Evolutionary conservation across 2,888 invertebrate genomes (phyloP), one percentile per base, ranked within the genome.

Genomic region (Drosophila mayaguana): DNA sequence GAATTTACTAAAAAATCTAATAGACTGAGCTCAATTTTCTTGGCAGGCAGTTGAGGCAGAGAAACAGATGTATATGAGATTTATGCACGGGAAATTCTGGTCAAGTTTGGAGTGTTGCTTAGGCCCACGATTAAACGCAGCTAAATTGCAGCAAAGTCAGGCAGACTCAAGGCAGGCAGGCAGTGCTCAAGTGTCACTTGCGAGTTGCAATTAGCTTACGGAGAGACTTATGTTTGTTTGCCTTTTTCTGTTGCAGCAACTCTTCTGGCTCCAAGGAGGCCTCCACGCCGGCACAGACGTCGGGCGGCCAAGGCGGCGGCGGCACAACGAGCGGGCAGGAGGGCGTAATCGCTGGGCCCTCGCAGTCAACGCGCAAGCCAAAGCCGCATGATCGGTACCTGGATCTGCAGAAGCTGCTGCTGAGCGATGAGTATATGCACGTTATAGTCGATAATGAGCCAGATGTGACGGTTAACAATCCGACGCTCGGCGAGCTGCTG

Each of bases 401-500:
- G 42, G 93, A 93, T 81, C 72, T 93, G 34, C 80, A 83, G 51
- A 88, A 90, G 60, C 73, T 78, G 34, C 63, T 84, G 3, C 71
- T 77, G 6, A 83, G 80, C 68, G 81, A 80, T 42, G 91, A 91
- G 55, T 91, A 91, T 59, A 72, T 85, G 8, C 92, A 92, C 71
- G 94, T 94, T 16, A 89, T 94, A 45, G 89, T 93, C 66, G 93
- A 93, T 70, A 93, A 92, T 68, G 93, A 93, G 53, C 94, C 95
- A 78, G 93, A 94, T 50, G 94, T 95, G 69, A 71, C 80, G 14
- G 92, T 95, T 72, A 93, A 95, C 73, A 96, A 96, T 92, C 96
- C 96, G 0, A 95, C 95, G 5, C 94, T 97, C 67, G 96, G 94
- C 0, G 95, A 96, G 83, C 92, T 96, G 92, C 95, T 95, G 88